A percentile compares a stretch with the other conserved stretches of the same genome.
phyloP scores from a whole-genome alignment of 2,888 invertebrate genomes.

The Microctonus hyperodae region DNA sequence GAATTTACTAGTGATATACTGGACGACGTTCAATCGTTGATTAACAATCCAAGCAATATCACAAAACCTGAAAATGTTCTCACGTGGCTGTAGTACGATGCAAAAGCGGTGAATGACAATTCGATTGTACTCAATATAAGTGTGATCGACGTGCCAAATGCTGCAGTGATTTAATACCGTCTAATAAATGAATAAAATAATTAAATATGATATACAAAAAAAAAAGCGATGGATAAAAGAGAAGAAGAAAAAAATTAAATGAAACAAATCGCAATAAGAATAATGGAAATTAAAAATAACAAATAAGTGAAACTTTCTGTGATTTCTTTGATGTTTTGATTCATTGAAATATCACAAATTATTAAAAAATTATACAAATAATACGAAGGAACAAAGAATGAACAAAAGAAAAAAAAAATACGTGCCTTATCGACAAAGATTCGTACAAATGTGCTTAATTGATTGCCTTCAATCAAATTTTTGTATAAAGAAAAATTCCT shows the following conservation, averaged over 20 bases:
- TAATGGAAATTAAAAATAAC: no score
- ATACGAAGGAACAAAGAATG: conserved; percentile 14
- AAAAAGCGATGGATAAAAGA: neutral
- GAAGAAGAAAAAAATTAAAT: neutral
- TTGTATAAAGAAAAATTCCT: conserved; percentile 1
- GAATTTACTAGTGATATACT: conserved; percentile 86
- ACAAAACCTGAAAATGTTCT: conserved; percentile 86
- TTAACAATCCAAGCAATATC: conserved; percentile 76
- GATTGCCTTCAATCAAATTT: conserved; percentile 6
- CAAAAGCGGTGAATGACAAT: conserved; percentile 19
- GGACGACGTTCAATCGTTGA: conserved; percentile 88
- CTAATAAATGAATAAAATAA: conserved; percentile 10
- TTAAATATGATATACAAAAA: neutral
- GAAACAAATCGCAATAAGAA: no score
- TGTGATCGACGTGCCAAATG: conserved; percentile 37
- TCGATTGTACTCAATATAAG: conserved; percentile 31
- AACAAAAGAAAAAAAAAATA: conserved; percentile 19
- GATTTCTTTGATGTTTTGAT: neutral
- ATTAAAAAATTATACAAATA: neutral
- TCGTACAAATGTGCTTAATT: conserved; percentile 14
- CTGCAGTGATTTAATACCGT: conserved; percentile 33
- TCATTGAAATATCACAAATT: neutral
- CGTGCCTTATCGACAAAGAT: conserved; percentile 14
- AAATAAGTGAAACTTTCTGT: neutral
- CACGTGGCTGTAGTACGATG: conserved; percentile 77